Conservation (phyloP, 2,888 invertebrate genomes). For the Drosophila lutescens region DNA sequence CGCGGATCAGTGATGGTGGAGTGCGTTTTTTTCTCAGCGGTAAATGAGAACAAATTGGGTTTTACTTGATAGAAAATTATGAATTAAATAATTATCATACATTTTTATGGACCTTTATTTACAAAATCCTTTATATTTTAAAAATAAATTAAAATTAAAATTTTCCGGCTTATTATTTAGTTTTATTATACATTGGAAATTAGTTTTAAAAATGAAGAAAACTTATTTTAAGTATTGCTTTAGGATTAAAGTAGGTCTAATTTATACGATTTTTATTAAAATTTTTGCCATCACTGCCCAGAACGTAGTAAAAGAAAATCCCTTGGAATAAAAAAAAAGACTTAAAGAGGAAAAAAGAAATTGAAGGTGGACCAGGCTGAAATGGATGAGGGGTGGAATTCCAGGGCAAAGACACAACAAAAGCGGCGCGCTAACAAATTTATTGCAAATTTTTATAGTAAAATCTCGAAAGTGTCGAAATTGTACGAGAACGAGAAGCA, state of each 20-base stretch:
- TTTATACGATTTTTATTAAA: neutral
- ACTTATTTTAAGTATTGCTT: neutral
- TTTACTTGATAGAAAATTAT: too few species aligned
- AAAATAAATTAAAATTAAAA: too few species aligned
- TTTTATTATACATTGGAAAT: too few species aligned
- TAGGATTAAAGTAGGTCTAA: neutral
- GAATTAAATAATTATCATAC: too few species aligned
- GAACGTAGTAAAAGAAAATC: conserved; percentile 8
- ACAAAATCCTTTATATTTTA: too few species aligned
- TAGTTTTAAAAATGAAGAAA: too few species aligned
- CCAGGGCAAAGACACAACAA: conserved; percentile 35
- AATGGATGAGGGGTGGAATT: conserved; percentile 32
- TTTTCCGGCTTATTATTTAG: too few species aligned
- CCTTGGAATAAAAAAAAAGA: neutral
- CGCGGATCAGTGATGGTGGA: conserved; percentile 52
- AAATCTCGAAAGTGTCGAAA: conserved; percentile 80
- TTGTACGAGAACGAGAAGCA: conserved; percentile 26
- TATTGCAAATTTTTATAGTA: conserved; percentile 77
- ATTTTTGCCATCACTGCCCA: conserved; percentile 8
- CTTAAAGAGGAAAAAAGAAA: neutral
- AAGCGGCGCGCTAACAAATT: conserved; percentile 66
- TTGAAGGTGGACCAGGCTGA: neutral
- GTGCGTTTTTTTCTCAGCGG: neutral
- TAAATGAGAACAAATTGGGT: too few species aligned
- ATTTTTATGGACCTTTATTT: neutral